Base-by-base conservation (phyloP, 2,113 vertebrate species). In the Pogonocichla stellata region DNA sequence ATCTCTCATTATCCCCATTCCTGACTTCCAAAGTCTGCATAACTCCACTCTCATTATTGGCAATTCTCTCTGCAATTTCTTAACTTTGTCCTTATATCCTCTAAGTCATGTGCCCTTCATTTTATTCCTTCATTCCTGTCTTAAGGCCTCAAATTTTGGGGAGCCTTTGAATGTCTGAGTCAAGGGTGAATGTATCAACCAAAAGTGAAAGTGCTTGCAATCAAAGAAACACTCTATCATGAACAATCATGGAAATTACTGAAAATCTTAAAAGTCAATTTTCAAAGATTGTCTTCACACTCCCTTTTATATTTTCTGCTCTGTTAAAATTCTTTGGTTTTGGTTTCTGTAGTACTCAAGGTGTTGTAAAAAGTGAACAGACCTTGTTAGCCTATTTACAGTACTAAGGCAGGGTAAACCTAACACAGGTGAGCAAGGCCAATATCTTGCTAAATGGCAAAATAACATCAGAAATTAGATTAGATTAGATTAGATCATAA, bases 61-160 rank as follows among this genome's bases (percentile, higher is more conserved):
- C 60, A 88, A 74, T 86, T 86, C 94, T 84, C 60, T 93, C 71
- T 47, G 56, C 71, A 70, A 42, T 92, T 93, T 94, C 69, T 96
- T 61, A 86, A 40, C 19, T 83, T 28, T 88, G 72, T 67, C 94
- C 69, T 94, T 90, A 19, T 73, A 25, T 88, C 31, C 36, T 83
- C 12, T 66, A 80, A 69, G 33, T 75, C 8, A 20, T 23, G 24
- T 70, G 24, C 10, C 60, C 56, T 80, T 93, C 16, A 54, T 28
- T 62, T 90, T 57, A 56, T 67, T 87, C 13, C 79, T 94, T 90
- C 29, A 67, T 90, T 86, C 19, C 23, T 62, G 26, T 67, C 80
- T 88, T 47, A 80, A 88, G 47, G 11, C 24, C 51, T 64, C 51
- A 78, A 5, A 60, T 88, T 92, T n/a, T 78, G 38, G 33, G 17